Conservation (phyloP, 2,113 vertebrate genomes). For the Lagopus leucura region DNA sequence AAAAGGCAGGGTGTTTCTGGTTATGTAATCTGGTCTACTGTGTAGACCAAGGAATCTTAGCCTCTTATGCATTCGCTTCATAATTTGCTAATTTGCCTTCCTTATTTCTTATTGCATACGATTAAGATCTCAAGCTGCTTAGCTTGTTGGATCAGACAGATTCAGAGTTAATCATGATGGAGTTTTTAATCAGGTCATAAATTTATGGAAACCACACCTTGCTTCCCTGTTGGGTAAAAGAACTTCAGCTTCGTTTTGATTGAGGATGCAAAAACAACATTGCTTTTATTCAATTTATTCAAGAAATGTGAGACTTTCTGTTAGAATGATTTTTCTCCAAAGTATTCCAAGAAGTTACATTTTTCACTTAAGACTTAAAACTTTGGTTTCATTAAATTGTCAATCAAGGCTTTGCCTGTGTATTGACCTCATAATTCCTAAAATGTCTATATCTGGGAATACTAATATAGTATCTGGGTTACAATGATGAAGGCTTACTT, state of each 20-base stretch:
- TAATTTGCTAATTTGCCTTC: constrained; percentile 35
- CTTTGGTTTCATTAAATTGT: background rate
- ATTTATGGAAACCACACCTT: background rate
- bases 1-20: background rate
- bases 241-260: background rate
- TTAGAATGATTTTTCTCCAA: background rate
- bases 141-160: constrained; percentile 48
- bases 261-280: background rate
- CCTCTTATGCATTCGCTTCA: background rate
- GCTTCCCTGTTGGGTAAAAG: background rate
- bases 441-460: background rate
- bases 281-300: background rate
- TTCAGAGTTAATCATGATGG: constrained; percentile 31
- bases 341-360: background rate
- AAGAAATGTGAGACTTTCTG: background rate
- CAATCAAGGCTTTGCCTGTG: background rate
- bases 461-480: background rate
- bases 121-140: constrained; percentile 12
- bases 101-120: background rate
- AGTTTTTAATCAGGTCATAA: constrained; percentile 3
- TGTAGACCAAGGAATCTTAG: background rate
- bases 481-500: background rate
- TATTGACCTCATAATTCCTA: background rate
- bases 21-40: background rate
- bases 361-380: constrained; percentile 10